Conservation (phyloP, 2,888 invertebrate genomes). For the Diachrysia chrysitis region DNA sequence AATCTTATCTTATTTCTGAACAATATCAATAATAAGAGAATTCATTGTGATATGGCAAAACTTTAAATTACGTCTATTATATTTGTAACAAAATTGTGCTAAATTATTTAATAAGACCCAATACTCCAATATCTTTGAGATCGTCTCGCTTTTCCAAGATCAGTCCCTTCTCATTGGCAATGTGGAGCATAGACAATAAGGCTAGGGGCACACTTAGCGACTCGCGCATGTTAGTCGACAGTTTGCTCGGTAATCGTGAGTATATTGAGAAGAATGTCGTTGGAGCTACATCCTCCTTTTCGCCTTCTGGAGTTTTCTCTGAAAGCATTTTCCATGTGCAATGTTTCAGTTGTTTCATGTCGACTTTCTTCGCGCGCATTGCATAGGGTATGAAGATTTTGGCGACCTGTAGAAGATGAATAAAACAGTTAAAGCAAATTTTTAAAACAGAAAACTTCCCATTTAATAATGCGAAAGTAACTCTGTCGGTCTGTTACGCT, state of each 20-base stretch:
- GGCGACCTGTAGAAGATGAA: constrained; percentile 85
- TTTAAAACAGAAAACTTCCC: no score
- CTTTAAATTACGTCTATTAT: constrained; percentile 15
- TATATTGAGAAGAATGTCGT: constrained; percentile 90
- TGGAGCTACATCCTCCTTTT: constrained; percentile 77
- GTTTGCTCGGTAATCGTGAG: constrained; percentile 86
- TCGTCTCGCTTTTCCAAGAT: constrained; percentile 86
- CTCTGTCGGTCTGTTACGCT: no score
- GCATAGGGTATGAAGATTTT: constrained; percentile 94
- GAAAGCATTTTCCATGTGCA: constrained; percentile 92
- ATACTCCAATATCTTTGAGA: constrained; percentile 87
- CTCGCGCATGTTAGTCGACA: constrained; percentile 91
- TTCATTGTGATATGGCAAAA: constrained; percentile 6
- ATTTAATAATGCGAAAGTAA: no score
- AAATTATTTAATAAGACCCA: constrained; percentile 73
- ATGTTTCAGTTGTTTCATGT: constrained; percentile 95
- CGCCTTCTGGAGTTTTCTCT: constrained; percentile 70
- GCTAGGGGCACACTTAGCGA: constrained; percentile 94
- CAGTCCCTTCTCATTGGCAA: constrained; percentile 94
- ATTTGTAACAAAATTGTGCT: constrained; percentile 12
- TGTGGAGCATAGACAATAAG: constrained; percentile 94
- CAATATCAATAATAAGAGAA: constrained; percentile 6
- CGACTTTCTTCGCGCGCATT: constrained; percentile 94
- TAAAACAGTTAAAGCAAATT: no score
- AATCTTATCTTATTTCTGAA: constrained; percentile 3